Evolutionary conservation across 1,140 invertebrate species (phyloP).

Genomic region (Artemia franciscana): DNA sequence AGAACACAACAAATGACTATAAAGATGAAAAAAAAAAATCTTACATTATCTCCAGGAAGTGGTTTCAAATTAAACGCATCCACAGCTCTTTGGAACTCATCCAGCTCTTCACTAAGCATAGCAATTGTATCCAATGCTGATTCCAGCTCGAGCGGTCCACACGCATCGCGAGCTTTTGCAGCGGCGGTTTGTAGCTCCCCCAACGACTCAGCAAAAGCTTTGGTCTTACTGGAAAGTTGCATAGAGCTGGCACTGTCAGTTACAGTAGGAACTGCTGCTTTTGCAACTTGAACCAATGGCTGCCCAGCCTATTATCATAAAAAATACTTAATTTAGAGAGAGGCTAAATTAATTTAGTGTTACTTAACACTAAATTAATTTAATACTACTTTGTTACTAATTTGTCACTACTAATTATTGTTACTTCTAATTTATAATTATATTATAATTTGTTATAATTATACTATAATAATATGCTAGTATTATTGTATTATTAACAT

Average conservation of each 20-base stretch:
- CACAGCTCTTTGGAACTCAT: constrained; percentile 50
- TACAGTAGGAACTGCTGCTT: constrained; percentile 63
- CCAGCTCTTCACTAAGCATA: constrained; percentile 51
- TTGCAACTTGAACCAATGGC: constrained; percentile 45
- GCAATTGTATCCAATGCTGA: constrained; percentile 44
- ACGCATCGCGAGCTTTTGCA: constrained; percentile 58
- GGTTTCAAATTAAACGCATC: constrained; percentile 42
- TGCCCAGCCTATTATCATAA: constrained; percentile 28
- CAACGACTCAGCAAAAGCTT: constrained; percentile 45
- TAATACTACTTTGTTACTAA: no score
- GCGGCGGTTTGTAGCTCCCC: constrained; percentile 56
- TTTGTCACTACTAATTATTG: no score
- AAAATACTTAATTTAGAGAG: no score
- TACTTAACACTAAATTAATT: no score
- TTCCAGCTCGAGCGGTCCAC: constrained; percentile 60
- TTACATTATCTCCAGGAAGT: constrained; percentile 57
- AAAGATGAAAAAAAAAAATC: constrained; percentile 6
- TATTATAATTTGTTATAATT: no score
- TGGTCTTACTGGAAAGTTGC: constrained; percentile 41
- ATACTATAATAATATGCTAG: no score
- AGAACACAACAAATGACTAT: no score
- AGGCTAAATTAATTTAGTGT: no score
- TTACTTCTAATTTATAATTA: no score
- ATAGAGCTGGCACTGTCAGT: constrained; percentile 48
- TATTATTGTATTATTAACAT: no score